Conservation (phyloP, 2,113 vertebrate species). For the Uria lomvia region DNA sequence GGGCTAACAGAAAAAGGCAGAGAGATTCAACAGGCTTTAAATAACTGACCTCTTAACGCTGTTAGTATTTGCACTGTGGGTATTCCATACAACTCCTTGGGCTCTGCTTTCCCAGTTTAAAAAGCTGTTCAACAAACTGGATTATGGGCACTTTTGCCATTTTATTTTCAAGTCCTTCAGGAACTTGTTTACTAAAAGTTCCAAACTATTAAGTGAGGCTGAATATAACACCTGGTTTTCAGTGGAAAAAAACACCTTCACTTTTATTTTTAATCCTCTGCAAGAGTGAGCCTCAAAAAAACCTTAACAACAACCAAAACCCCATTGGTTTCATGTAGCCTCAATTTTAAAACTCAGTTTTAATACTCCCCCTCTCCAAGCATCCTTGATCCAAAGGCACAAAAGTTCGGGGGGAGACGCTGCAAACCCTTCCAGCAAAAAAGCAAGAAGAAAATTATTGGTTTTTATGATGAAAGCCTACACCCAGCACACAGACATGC, state of each 20-base stretch:
- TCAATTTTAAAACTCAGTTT: neutral
- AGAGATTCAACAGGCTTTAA: neutral
- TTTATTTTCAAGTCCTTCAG: neutral
- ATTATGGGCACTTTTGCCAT: neutral
- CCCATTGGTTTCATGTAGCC: neutral
- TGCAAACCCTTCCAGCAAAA: neutral
- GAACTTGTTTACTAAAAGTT: neutral
- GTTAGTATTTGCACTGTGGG: neutral
- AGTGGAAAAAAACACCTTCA: neutral
- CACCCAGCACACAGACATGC: neutral
- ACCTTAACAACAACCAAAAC: neutral
- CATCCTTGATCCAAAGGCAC: neutral
- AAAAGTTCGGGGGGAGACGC: neutral
- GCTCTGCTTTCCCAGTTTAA: neutral
- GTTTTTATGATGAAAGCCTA: fast-evolving
- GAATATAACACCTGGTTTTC: neutral
- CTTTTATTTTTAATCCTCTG: neutral
- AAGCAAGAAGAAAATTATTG: neutral
- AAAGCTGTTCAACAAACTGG: neutral
- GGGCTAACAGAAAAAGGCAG: neutral
- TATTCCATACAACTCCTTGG: neutral
- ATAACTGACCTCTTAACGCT: neutral
- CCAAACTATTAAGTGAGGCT: neutral
- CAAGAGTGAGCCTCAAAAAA: neutral
- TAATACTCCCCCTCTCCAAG: neutral